phyloP scores from a whole-genome alignment of 2,888 invertebrate species.

The Lepidocyrtinus sp. region DNA sequence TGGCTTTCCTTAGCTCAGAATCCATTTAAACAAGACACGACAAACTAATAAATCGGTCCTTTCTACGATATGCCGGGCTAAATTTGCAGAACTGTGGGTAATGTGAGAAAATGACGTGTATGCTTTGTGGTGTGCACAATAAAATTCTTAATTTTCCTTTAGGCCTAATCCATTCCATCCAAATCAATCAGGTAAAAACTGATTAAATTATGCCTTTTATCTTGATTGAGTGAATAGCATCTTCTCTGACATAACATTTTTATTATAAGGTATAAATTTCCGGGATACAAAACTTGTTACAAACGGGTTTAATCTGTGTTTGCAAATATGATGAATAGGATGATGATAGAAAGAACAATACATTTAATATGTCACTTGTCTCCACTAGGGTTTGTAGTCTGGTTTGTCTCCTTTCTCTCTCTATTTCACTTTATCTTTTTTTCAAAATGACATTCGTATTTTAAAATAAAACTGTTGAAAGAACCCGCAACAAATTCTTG shows the following conservation, averaged over 20 bases:
- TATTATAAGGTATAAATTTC: slow-evolving; percentile 45
- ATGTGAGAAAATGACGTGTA: too few relatives aligned
- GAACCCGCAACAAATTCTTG: slow-evolving; percentile 3
- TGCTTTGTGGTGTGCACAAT: too few relatives aligned
- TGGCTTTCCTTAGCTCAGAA: too few relatives aligned
- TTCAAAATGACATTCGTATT: neutral
- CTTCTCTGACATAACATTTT: neutral
- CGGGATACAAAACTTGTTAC: slow-evolving; percentile 56
- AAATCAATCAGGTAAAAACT: too few relatives aligned
- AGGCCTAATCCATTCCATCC: too few relatives aligned
- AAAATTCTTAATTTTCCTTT: too few relatives aligned
- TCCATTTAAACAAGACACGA: too few relatives aligned
- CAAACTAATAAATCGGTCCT: too few relatives aligned
- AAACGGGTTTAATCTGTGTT: slow-evolving; percentile 45
- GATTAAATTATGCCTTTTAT: neutral
- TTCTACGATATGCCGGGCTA: too few relatives aligned
- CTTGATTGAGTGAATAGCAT: neutral
- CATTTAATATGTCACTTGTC: slow-evolving; percentile 26
- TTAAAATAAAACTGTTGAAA: neutral
- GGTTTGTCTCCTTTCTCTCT: neutral
- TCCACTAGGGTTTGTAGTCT: slow-evolving; percentile 25
- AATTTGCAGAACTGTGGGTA: too few relatives aligned
- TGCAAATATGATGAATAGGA: slow-evolving; percentile 34
- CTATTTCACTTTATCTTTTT: neutral
- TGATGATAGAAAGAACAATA: slow-evolving; percentile 41